A percentile compares a stretch with the other conserved stretches of the same genome.
Conservation (phyloP, 2,113 vertebrate genomes). For the Puffinus mauretanicus region DNA sequence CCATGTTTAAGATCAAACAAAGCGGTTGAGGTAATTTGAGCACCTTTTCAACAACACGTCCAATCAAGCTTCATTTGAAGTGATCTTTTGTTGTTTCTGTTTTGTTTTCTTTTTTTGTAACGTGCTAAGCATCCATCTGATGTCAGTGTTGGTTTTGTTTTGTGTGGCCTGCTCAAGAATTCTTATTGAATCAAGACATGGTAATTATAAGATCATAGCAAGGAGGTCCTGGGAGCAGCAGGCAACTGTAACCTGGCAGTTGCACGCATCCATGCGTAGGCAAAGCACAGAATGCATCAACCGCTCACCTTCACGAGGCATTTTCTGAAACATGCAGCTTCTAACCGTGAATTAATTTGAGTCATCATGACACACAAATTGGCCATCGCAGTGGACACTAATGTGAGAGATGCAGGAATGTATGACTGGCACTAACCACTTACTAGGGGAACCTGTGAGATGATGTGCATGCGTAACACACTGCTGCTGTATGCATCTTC, state of each 20-base stretch:
- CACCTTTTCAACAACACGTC: background rate
- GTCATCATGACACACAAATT: background rate
- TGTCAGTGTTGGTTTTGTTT: constrained; percentile 25
- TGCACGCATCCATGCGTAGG: constrained; percentile 12
- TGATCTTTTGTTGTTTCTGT: background rate
- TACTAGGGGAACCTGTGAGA: background rate
- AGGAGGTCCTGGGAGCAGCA: constrained; percentile 55
- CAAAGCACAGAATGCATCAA: constrained; percentile 47
- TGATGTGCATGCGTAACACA: constrained; percentile 29
- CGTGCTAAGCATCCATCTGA: background rate
- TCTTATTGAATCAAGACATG: background rate
- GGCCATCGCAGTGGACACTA: background rate
- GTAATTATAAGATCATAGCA: background rate
- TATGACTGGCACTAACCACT: background rate
- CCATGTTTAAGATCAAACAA: constrained; percentile 21
- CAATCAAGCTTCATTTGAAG: constrained; percentile 16
- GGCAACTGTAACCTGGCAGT: constrained; percentile 18
- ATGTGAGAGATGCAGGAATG: background rate
- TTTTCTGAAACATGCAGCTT: constrained; percentile 3
- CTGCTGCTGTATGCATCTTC: constrained; percentile 26
- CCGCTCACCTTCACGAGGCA: constrained; percentile 40
- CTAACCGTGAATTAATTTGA: constrained; percentile 31
- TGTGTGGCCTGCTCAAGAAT: background rate
- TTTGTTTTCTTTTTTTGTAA: background rate
- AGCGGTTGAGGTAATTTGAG: constrained; percentile 42